These are phyloP conservation scores for Nanorana parkeri DNA, from an alignment of 2,113 vertebrate species.

Conservation along the genomic window DNA sequence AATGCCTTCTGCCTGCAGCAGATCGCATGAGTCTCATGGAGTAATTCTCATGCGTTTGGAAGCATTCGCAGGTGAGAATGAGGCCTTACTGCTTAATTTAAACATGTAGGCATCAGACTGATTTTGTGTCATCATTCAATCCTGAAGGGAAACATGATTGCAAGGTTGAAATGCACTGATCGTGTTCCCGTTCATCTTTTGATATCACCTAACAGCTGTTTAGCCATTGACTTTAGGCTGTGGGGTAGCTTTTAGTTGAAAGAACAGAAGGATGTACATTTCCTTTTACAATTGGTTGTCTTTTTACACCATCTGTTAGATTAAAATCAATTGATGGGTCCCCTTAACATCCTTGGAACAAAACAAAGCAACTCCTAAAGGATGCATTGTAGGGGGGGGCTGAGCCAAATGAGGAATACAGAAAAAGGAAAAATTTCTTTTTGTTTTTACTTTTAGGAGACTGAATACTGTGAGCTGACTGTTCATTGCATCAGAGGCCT, in stretches of 20 bases:
- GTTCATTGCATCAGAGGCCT: too few species aligned
- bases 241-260: slow-evolving; percentile 2
- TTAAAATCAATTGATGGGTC: background rate
- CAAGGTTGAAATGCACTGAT: too few species aligned
- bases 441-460: background rate
- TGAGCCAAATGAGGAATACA: background rate
- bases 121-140: too few species aligned
- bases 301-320: slow-evolving; percentile 28
- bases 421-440: background rate
- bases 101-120: too few species aligned
- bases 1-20: too few species aligned
- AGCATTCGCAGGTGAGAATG: too few species aligned
- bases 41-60: too few species aligned
- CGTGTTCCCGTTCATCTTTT: background rate
- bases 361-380: background rate
- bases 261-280: slow-evolving; percentile 1
- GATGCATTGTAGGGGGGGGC: too few species aligned
- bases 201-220: slow-evolving; percentile 22
- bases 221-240: slow-evolving; percentile 24
- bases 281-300: slow-evolving; percentile 17
- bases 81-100: too few species aligned
- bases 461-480: too few species aligned
- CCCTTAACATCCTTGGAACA: background rate
- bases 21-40: too few species aligned
- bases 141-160: too few species aligned